Conservation (phyloP, 2,113 vertebrate species). For the Antechinus flavipes region DNA sequence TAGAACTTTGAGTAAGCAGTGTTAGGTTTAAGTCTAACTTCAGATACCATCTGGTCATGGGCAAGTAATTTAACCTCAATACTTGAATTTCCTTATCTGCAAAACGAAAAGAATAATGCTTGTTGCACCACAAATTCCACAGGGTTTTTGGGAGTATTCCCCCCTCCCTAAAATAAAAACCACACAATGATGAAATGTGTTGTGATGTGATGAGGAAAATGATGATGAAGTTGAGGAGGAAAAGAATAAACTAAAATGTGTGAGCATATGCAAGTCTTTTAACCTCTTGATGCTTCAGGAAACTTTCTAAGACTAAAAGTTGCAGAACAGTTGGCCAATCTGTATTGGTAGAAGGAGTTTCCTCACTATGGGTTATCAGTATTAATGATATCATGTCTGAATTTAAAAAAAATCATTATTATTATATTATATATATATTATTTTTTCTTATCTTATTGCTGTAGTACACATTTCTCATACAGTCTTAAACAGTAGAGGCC, state of each 20-base stretch:
- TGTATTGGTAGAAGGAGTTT: not conserved
- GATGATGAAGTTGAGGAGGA: not conserved
- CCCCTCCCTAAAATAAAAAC: not conserved
- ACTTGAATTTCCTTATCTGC: not conserved
- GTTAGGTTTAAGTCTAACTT: not conserved
- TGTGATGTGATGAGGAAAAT: not conserved
- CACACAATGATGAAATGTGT: not conserved
- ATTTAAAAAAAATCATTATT: not conserved
- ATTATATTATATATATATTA: not conserved
- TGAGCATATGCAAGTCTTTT: not conserved
- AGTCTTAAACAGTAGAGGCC: too few species aligned
- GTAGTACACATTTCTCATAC: too few species aligned
- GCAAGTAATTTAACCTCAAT: not conserved
- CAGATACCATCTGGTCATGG: not conserved
- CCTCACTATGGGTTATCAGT: not conserved
- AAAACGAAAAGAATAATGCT: not conserved
- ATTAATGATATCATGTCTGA: not conserved
- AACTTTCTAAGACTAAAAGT: not conserved
- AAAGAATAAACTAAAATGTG: not conserved
- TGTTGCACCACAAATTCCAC: not conserved
- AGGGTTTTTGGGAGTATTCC: not conserved
- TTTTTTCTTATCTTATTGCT: too few species aligned
- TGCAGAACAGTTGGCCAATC: not conserved
- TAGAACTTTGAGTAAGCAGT: not conserved
- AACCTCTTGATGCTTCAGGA: not conserved